A percentile compares a stretch with the other conserved stretches of the same genome.
These are phyloP conservation scores for Leuciscus idus DNA, from an alignment of 2,113 vertebrate genomes.

Conservation along the genomic window DNA sequence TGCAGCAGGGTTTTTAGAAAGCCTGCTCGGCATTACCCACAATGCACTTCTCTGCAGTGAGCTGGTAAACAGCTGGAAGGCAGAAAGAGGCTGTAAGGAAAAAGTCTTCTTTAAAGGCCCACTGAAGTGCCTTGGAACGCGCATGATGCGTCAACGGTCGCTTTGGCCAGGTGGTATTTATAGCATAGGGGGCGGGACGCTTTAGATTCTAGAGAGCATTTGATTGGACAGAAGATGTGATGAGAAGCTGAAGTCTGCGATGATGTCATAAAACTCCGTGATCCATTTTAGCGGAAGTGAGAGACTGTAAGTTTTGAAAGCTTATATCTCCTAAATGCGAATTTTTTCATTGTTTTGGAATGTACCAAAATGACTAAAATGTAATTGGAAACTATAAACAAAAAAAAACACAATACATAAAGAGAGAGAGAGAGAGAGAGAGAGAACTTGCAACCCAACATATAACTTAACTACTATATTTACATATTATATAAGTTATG, in stretches of 20 bases:
- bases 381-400: background rate
- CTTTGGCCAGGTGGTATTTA: too few species aligned
- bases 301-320: too few species aligned
- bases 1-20: constrained; percentile 44
- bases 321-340: too few species aligned
- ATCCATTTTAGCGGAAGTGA: too few species aligned
- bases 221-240: too few species aligned
- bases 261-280: too few species aligned
- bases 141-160: too few species aligned
- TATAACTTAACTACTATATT: background rate
- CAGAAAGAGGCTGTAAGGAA: background rate
- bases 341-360: too few species aligned
- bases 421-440: background rate
- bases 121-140: too few species aligned
- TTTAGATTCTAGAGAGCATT: too few species aligned
- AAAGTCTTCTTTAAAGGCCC: background rate
- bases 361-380: background rate
- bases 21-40: constrained; percentile 46
- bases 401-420: background rate
- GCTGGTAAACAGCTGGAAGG: constrained; percentile 20
- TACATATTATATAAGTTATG: background rate
- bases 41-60: constrained; percentile 34
- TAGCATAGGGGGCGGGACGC: too few species aligned
- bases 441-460: background rate
- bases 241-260: too few species aligned